These are phyloP conservation scores for Netelia virgata DNA, from an alignment of 2,888 invertebrate species.

Conservation along the genomic window DNA sequence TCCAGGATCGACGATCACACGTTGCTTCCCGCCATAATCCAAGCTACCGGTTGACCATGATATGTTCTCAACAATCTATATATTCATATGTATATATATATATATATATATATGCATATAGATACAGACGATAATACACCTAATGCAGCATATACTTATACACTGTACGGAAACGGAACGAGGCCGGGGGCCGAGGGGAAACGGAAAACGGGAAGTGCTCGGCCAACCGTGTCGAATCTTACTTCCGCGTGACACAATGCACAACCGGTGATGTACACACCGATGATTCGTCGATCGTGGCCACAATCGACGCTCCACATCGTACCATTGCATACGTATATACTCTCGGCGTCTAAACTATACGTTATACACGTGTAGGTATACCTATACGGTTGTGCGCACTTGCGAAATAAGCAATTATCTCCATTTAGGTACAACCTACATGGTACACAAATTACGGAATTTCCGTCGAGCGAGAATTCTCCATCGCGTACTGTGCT, in stretches of 20 bases:
- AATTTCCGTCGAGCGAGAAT: constrained; percentile 3
- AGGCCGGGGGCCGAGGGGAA: constrained; percentile 49
- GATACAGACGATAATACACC: not conserved
- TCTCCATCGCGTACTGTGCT: not conserved
- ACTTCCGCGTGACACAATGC: constrained; percentile 71
- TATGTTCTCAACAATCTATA: not conserved
- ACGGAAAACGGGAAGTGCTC: constrained; percentile 67
- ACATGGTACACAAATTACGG: constrained; percentile 7
- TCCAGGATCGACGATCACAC: constrained; percentile 30
- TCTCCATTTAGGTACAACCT: not conserved
- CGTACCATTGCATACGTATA: not conserved
- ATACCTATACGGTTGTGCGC: constrained; percentile 3
- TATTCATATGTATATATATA: not conserved
- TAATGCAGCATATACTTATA: constrained; percentile 5
- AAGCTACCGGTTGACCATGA: constrained; percentile 26
- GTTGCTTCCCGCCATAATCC: constrained; percentile 31
- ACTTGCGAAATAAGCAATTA: constrained; percentile 50
- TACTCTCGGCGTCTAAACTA: not conserved
- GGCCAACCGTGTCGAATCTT: constrained; percentile 70
- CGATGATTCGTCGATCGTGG: constrained; percentile 27
- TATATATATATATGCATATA: not conserved
- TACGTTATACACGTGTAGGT: too few relatives aligned
- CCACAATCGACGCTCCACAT: constrained; percentile 14
- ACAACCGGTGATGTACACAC: constrained; percentile 46
- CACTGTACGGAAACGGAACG: constrained; percentile 45